Conservation (phyloP, 2,113 vertebrate genomes). For the Toxostoma redivivum region DNA sequence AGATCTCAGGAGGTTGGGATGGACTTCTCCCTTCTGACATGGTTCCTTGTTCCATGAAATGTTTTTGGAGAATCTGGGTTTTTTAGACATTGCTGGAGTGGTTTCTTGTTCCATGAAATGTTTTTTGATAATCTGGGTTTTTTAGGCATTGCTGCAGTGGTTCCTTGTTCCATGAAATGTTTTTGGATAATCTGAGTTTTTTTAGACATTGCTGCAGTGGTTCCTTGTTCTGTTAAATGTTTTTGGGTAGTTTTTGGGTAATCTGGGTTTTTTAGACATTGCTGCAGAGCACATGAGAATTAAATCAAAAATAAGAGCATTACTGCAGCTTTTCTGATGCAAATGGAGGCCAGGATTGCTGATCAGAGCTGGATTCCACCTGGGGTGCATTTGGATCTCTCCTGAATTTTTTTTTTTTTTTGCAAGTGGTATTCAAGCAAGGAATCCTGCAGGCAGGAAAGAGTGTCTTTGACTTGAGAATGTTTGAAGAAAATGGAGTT, state of each 20-base stretch:
- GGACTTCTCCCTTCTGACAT: background rate
- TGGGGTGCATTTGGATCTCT: background rate
- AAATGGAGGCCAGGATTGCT: background rate
- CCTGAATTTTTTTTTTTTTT: background rate
- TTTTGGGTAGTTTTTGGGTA: background rate
- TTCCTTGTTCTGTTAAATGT: background rate
- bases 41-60: background rate
- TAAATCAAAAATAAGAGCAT: background rate
- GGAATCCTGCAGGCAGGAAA: background rate
- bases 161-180: background rate
- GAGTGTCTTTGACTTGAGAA: background rate
- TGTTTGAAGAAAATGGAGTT: constrained; percentile 23
- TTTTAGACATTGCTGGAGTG: no score
- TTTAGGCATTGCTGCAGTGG: background rate
- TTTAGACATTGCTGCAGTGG: no score
- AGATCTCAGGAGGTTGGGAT: background rate
- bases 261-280: accelerated
- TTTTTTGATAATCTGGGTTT: accelerated
- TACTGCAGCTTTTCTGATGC: background rate
- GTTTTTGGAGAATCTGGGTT: no score
- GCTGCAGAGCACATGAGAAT: background rate
- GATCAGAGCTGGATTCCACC: background rate
- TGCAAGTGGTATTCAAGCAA: background rate
- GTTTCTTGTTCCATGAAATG: background rate
- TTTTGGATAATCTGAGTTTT: no score